Conservation (phyloP, 2,113 vertebrate species). For the Tursiops truncatus region DNA sequence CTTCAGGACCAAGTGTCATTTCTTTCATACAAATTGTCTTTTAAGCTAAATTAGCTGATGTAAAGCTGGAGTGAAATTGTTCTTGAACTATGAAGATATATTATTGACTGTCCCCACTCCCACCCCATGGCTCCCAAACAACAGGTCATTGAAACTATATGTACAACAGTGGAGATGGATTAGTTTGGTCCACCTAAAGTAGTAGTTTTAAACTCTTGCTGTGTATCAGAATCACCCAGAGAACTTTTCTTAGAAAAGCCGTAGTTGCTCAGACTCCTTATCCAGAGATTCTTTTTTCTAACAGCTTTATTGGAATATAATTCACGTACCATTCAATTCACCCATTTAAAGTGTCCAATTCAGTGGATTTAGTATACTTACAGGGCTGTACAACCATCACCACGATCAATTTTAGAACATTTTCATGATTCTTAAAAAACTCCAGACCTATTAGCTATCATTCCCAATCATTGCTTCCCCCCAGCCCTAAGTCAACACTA, state of each 20-base stretch:
- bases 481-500: background rate
- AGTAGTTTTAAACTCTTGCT: background rate
- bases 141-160: background rate
- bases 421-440: background rate
- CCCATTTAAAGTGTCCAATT: background rate
- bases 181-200: background rate
- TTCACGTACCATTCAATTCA: background rate
- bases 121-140: background rate
- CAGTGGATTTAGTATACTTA: background rate
- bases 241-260: background rate
- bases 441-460: background rate
- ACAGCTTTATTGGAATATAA: background rate
- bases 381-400: background rate
- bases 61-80: background rate
- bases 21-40: background rate
- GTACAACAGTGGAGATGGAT: background rate
- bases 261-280: background rate
- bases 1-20: background rate
- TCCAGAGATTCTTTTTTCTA: background rate
- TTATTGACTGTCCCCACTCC: rapidly evolving
- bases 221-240: background rate
- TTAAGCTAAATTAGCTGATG: background rate
- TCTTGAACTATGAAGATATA: background rate
- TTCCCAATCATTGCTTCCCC: too few relatives aligned
- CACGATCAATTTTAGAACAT: background rate